Base-by-base conservation (phyloP, 1,140 invertebrate species). In the Drosophila arizonae region DNA sequence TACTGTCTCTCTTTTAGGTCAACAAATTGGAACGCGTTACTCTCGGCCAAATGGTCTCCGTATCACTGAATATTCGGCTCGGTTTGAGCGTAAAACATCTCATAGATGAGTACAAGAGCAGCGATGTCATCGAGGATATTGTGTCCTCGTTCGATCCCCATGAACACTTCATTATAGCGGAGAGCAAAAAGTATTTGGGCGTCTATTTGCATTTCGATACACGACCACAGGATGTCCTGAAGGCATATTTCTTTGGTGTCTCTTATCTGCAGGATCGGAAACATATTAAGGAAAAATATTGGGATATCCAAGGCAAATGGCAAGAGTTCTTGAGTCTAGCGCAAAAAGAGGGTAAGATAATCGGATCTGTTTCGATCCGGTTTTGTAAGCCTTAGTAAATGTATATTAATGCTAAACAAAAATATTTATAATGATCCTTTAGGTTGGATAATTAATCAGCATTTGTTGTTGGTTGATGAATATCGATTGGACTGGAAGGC, bases 21-120 rank as follows among this genome's bases (percentile, higher is more conserved):
- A 96, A 96, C 82, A 81, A 88, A 68, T 90, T 91, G 70, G 95
- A 96, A 90, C 92, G 94, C 15, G 92, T 95, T 9, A 89, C 94
- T 26, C 64, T 95, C 26, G 93, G 94, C 50, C 77, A 90, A 70
- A 93, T 92, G 5, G 90, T 93, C 36, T 92, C 90, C 4, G 84
- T 89, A 76, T 92, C 76, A 21, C 86, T 79, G 68, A 91, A 86
- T 77, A 92, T 93, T 76, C 91, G 70, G 15, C 74, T 81, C 24
- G 76, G 85, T 15, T 54, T 90, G 26, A 89, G 87, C 60, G 73
- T 87, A 8, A 90, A 90, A 60, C 68, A 91, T 74, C 62, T 90
- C 1, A 75, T 85, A 43, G 76, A 88, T 50, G 84, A 85, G 63
- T 86, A 82, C 61, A 82, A 81, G 63, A 85, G 76, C 56, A 84